A percentile compares a stretch with the other conserved stretches of the same genome.
These are phyloP conservation scores for Propsilocerus akamusi DNA, from an alignment of 1,140 invertebrate species.

Conservation along the genomic window DNA sequence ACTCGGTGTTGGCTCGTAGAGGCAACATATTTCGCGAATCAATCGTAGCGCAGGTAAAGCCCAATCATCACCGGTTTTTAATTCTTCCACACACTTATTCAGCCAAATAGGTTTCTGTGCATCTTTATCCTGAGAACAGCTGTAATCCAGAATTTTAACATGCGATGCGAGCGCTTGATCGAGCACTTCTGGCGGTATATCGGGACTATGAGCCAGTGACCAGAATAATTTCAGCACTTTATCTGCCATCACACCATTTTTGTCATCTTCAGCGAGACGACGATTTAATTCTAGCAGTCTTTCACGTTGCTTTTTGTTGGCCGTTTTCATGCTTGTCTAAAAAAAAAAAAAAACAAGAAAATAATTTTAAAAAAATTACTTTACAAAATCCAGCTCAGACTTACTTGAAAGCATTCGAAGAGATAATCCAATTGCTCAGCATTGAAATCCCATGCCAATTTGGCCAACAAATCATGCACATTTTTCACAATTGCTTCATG, in stretches of 20 bases:
- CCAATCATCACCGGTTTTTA: constrained; percentile 73
- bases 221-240: constrained; percentile 95
- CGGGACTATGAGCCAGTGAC: constrained; percentile 91
- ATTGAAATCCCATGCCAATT: constrained; percentile 95
- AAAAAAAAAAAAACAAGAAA: constrained; percentile 12
- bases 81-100: constrained; percentile 86
- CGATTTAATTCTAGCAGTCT: constrained; percentile 89
- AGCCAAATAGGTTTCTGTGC: constrained; percentile 92
- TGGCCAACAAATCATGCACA: constrained; percentile 89
- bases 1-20: constrained; percentile 70
- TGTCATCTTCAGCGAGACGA: constrained; percentile 90
- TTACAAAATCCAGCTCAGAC: constrained; percentile 3
- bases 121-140: constrained; percentile 89
- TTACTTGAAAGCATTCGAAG: constrained; percentile 92
- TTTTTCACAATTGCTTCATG: constrained; percentile 95
- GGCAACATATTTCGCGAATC: constrained; percentile 86
- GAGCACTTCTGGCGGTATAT: constrained; percentile 93
- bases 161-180: constrained; percentile 90
- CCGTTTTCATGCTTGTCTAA: constrained; percentile 85
- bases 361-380: background rate
- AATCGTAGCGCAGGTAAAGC: constrained; percentile 88
- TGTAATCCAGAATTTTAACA: constrained; percentile 95
- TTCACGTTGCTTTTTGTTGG: constrained; percentile 90
- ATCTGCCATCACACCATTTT: constrained; percentile 96
- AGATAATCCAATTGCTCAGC: constrained; percentile 93